phyloP scores from a whole-genome alignment of 2,113 vertebrate species.

The Chauna torquata region DNA sequence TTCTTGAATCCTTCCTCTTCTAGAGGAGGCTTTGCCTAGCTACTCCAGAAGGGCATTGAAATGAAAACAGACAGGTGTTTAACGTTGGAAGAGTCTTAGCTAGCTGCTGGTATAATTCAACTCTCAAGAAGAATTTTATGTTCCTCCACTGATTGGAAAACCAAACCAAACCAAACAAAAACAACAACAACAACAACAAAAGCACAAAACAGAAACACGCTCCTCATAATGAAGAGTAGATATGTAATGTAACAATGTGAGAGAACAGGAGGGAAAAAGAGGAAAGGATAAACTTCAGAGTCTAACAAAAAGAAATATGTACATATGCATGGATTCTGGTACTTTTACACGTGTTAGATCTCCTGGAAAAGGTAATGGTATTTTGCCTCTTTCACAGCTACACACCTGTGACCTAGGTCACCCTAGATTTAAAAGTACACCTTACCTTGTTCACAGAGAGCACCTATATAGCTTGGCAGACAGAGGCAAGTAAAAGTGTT shows the following conservation, averaged over 20 bases:
- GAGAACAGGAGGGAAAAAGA: not conserved
- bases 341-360: not conserved
- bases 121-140: not conserved
- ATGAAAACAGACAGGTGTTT: not conserved
- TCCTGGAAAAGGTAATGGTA: not conserved
- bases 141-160: not conserved
- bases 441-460: slow-evolving; percentile 93
- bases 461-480: slow-evolving; percentile 91
- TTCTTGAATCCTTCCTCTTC: not conserved
- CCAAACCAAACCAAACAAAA: not conserved
- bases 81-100: not conserved
- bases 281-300: not conserved
- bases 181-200: not conserved
- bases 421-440: not conserved
- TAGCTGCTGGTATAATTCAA: not conserved
- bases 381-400: not conserved
- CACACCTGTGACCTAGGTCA: not conserved
- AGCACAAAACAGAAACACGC: not conserved
- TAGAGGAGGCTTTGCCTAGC: not conserved
- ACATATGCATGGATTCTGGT: not conserved
- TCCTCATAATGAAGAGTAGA: not conserved
- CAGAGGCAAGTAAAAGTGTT: slow-evolving; percentile 90
- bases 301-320: not conserved
- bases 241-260: not conserved
- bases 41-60: not conserved